Evolutionary conservation across 2,113 vertebrate genomes (phyloP).

Genomic region (Capreolus pygargus): DNA sequence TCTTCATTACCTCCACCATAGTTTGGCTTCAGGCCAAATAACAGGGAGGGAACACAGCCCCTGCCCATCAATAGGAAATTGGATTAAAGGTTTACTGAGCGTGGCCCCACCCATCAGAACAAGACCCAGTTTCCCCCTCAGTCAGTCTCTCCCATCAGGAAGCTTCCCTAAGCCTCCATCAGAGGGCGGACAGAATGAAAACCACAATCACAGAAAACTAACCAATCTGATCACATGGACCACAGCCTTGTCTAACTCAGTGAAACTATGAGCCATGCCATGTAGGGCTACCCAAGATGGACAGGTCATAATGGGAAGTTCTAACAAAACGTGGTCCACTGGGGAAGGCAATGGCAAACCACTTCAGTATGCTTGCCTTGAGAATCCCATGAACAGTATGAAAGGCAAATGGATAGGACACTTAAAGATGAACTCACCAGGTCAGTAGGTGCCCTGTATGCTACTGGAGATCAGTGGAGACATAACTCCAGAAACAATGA

Average conservation of each 20-base stretch:
- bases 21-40: background rate
- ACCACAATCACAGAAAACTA: background rate
- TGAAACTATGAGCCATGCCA: background rate
- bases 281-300: background rate
- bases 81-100: background rate
- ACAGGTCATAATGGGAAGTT: background rate
- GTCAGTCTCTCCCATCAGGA: background rate
- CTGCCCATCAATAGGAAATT: background rate
- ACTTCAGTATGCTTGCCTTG: background rate
- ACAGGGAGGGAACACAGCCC: background rate
- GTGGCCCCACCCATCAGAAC: background rate
- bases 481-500: background rate
- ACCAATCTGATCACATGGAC: background rate
- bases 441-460: fast-evolving
- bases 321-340: background rate
- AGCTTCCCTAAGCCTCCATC: background rate
- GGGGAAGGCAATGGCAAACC: background rate
- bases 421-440: background rate
- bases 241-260: background rate
- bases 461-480: background rate
- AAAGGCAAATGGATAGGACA: background rate
- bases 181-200: background rate
- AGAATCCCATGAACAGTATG: background rate
- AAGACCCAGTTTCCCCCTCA: background rate
- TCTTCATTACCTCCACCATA: background rate